phyloP scores from a whole-genome alignment of 2,888 invertebrate genomes.

The Apoda limacodes region DNA sequence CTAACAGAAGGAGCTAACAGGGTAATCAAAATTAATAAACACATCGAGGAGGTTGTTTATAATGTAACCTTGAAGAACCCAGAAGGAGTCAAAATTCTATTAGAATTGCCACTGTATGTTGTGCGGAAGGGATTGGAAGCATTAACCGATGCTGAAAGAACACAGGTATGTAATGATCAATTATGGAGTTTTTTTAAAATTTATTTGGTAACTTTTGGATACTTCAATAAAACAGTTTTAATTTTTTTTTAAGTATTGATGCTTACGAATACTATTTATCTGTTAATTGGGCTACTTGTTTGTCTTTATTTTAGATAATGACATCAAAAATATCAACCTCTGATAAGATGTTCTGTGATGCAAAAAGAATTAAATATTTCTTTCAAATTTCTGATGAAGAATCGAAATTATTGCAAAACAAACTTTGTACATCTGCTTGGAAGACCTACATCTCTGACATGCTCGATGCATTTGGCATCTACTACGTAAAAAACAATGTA shows the following conservation, averaged over 20 bases:
- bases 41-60: conserved; percentile 51
- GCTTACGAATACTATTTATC: neutral
- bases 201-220: too few species aligned
- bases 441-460: conserved; percentile 47
- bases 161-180: conserved; percentile 37
- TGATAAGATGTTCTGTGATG: conserved; percentile 54
- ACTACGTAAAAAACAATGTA: conserved; percentile 49
- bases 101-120: conserved; percentile 32
- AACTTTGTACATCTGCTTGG: conserved; percentile 49
- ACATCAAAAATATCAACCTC: conserved; percentile 46
- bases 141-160: conserved; percentile 50
- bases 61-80: conserved; percentile 48
- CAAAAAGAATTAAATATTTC: conserved; percentile 37
- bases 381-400: conserved; percentile 35
- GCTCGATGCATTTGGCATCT: conserved; percentile 46
- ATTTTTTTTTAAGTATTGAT: neutral
- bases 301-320: conserved; percentile 35
- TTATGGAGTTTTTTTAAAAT: conserved; percentile 1
- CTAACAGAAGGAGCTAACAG: conserved; percentile 43
- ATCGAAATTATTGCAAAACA: conserved; percentile 31
- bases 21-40: conserved; percentile 45
- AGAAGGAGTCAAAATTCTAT: conserved; percentile 36
- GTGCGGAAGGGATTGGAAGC: conserved; percentile 49
- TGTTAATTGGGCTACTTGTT: neutral
- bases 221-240: neutral